Base-by-base conservation (phyloP, 1,140 invertebrate genomes). In the Cepaea nemoralis region DNA sequence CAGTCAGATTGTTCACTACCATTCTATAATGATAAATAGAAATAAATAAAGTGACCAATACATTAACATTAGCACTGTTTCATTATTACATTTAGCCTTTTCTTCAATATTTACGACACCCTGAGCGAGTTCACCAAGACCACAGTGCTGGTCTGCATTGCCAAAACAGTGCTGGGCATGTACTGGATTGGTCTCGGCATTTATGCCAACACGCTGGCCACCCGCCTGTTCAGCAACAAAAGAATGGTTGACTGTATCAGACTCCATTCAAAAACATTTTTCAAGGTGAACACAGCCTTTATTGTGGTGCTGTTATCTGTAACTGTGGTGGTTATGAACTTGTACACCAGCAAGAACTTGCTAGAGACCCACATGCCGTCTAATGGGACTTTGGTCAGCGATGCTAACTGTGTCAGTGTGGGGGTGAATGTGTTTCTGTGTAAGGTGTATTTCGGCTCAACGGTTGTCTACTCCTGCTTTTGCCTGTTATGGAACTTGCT, bases 261-360 rank as follows among this genome's bases (percentile, higher is more conserved):
- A 10, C 86, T 91, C 77, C 92, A 92, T 83, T 89, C 91, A 19
- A 88, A 90, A 66, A 92, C 91, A 10, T 87, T 92, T 73, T 85
- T 92, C 35, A 92, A 92, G 79, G 84, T 79, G n/a, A 79, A 37
- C 77, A 83, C 69, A 14, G 74, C 79, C 16, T 77, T 79, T 66
- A 70, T 84, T 37, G 73, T 82, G 33, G 22, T 79, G 10, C 12
- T 84, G 22, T 55, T 85, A 24, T 76, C 75, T 0, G 33, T 83
- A 12, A n/a, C 39, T 19, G 83, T 90, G 39, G 84, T 85, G 6
- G 33, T 74, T 10, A 70, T 89, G 35, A 89, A 90, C 42, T 84
- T 87, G 77, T 84, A 89, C 80, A 85, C 85, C 48, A 84, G 84
- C 16, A 82, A 83, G 45, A 24, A 35, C 33, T 80, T 82, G 37